Evolutionary conservation across 1,140 invertebrate species (phyloP), one percentile per base, ranked within the genome.

Genomic region (Platorchestia sp.): DNA sequence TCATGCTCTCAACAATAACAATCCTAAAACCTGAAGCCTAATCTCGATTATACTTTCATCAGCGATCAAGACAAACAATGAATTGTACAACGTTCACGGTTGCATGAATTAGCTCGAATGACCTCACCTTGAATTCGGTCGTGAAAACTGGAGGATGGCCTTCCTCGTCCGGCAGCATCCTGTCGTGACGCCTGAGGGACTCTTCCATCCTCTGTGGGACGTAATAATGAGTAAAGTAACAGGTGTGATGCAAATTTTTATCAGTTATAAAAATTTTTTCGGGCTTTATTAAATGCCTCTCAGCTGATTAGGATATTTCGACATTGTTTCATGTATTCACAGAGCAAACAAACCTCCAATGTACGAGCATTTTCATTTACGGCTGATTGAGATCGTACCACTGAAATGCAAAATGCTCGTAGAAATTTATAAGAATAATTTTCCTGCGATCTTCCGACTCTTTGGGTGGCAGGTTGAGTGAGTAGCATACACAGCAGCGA

Each of bases 111-210:
- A 75, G 27, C 10, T 75, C 14, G 14, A 10, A 36, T 10, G 59
- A 47, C 43, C 22, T 95, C 27, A 96, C 96, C 95, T 96, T 96
- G 95, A 96, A 96, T 96, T 99, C 98, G 0, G 98, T 98, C 42
- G 98, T 99, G 96, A 99, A 99, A 51, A 98, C 98, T 86, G 99
- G 99, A 96, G 99, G 98, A 97, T 98, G 98, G 41, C 98, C 98
- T 53, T 98, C 97, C 96, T 97, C 97, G 59, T 98, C 98, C 7
- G 98, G 97, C n/a, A 98, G 97, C 96, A 97, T 97, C 45, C 98
- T 97, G 95, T 98, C 98, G 95, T 98, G 95, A 95, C 96, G 96
- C 44, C 96, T 75, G 6, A 99, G 97, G 27, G 98, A 98, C 96
- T 99, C 99, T 97, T 99, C 99, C 41, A 99, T 95, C 40, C 91